Conservation (phyloP, 2,888 invertebrate species). For the Nemurella pictetii region DNA sequence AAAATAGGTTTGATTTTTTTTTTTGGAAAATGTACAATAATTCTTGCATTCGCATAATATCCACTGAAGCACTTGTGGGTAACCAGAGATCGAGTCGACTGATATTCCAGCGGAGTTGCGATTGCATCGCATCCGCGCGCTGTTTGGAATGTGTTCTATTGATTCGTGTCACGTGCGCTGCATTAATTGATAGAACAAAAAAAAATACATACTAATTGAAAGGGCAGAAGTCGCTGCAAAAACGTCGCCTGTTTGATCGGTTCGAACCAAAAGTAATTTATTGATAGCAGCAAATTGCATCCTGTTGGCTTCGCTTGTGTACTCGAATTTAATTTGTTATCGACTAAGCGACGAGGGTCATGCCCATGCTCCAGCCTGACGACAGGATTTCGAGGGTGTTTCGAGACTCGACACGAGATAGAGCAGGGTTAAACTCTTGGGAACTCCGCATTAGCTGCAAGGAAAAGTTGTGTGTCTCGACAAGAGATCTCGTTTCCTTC, state of each 20-base stretch:
- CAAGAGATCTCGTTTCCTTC: constrained; percentile 7
- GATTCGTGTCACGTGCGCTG: neutral
- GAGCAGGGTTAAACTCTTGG: constrained; percentile 5
- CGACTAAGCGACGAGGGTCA: neutral
- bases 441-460: neutral
- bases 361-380: neutral
- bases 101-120: neutral
- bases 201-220: neutral
- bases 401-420: neutral
- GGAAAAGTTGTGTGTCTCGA: neutral
- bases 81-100: neutral
- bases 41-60: too few relatives aligned
- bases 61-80: too few relatives aligned
- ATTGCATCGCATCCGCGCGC: neutral
- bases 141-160: neutral
- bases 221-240: neutral
- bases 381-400: neutral
- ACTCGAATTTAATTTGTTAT: neutral
- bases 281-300: neutral
- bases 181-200: neutral
- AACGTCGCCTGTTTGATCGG: neutral
- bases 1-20: too few relatives aligned
- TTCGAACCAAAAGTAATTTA: neutral
- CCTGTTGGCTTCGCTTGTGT: neutral
- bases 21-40: too few relatives aligned